Base-by-base conservation (phyloP, 2,797 vertebrate genomes). In the Galago senegalensis region DNA sequence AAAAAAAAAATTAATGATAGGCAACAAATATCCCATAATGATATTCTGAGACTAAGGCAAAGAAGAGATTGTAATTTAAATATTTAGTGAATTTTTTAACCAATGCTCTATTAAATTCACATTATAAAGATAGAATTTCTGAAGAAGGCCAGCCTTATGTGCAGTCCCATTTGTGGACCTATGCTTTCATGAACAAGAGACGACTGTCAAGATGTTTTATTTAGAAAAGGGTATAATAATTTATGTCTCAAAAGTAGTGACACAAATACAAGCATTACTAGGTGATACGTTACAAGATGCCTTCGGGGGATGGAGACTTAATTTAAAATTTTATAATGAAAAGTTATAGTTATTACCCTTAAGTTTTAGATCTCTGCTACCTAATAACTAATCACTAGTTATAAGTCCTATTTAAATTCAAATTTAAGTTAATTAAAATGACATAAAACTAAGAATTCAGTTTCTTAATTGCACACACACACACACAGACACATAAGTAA, bases 401-500 rank as follows among this genome's bases (percentile, higher is more conserved):
- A 91, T 5, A 49, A 13, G 16, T 60, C 27, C 29, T 89, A 49
- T 80, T 86, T n/a, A 60, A 88, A 17, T 80, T 73, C 56, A 49
- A 46, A 95, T 76, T 87, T 46, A 75, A 58, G 23, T 81, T 79
- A 88, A 95, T 75, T 89, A 92, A 75, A 73, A 76, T 84, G 40
- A 87, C 79, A 86, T 25, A 92, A 77, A 93, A 91, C 83, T 17
- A 86, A 86, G 23, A 91, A 86, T 73, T 23, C 27, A 43, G 56
- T 67, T 86, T 43, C n/a, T 27, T 37, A 80, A 37, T 43, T 17
- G 49, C 53, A 79, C 2, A 31, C 23, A 40, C 4, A 40, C 40
- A 40, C 34, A 21, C 27, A 40, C 23, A 40, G 17, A 60, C 20
- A 84, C 2, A 69, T 9, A 79, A 3, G 37, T n/a, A 79, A 43